These are phyloP conservation scores for Eriocheir sinensis DNA, from an alignment of 1,140 invertebrate species.

Conservation along the genomic window DNA sequence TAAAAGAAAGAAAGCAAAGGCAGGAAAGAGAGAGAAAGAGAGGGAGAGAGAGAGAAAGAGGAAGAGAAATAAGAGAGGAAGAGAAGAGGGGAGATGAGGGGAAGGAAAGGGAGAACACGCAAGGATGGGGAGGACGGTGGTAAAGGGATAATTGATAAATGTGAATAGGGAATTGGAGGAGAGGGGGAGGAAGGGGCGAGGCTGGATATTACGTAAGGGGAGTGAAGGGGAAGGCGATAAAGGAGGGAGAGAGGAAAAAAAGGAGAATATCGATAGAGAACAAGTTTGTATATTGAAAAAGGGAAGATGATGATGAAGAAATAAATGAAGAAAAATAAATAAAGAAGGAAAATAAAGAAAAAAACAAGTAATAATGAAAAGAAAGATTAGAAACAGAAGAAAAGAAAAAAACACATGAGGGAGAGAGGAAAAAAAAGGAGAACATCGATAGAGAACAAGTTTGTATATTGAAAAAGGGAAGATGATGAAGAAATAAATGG, in stretches of 20 bases:
- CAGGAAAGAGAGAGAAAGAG: not conserved
- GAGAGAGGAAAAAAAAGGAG: too few species aligned
- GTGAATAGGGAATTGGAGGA: not conserved
- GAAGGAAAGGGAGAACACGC: too few species aligned
- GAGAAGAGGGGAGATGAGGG: not conserved
- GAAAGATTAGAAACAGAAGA: too few species aligned
- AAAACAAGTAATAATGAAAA: too few species aligned
- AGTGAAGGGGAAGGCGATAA: constrained; percentile 2
- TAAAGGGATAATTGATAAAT: not conserved
- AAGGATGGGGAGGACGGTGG: not conserved
- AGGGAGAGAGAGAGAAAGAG: not conserved
- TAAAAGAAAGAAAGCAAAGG: not conserved
- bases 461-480: too few species aligned
- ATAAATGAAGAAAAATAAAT: not conserved
- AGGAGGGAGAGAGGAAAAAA: constrained; percentile 31
- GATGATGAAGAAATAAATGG: not conserved
- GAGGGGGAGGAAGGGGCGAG: not conserved
- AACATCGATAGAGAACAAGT: too few species aligned
- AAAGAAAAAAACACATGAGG: too few species aligned
- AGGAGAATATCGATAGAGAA: too few species aligned
- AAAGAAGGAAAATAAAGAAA: too few species aligned
- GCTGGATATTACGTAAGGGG: not conserved
- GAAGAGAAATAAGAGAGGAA: too few species aligned
- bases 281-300: too few species aligned
- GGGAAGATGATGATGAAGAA: not conserved